phyloP scores from a whole-genome alignment of 2,797 vertebrate genomes.

The Pangasius sanitwongsei region DNA sequence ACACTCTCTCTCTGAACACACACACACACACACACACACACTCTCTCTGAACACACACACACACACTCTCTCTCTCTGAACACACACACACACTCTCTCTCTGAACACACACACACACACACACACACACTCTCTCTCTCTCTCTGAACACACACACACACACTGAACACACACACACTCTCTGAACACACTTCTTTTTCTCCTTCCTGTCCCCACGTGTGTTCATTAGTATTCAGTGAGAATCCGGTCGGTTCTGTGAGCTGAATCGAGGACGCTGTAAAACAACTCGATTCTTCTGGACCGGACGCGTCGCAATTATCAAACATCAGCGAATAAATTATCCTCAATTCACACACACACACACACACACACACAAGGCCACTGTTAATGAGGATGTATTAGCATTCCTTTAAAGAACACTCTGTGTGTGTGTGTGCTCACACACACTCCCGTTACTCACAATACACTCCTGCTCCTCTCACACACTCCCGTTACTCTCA shows the following conservation, averaged over 20 bases:
- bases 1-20: neutral
- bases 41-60: neutral
- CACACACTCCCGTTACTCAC: too few species aligned
- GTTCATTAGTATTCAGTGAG: conserved; percentile 4
- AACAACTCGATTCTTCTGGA: neutral
- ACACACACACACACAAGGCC: neutral
- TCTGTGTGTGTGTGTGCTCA: neutral
- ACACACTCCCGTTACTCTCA: too few species aligned
- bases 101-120: neutral
- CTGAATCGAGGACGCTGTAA: neutral
- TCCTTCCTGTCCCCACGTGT: neutral
- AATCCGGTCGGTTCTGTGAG: neutral
- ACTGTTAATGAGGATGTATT: neutral
- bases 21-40: neutral
- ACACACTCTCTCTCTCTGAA: too few species aligned
- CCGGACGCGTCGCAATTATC: neutral
- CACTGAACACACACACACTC: too few species aligned
- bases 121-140: too few species aligned
- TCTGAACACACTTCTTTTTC: neutral
- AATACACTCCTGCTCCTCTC: too few species aligned
- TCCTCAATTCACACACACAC: neutral
- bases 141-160: too few species aligned
- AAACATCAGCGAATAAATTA: neutral
- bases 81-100: neutral
- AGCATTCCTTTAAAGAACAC: neutral